A percentile compares a stretch with the other conserved stretches of the same genome.
Conservation (phyloP, 2,113 vertebrate genomes). For the Agapornis roseicollis region DNA sequence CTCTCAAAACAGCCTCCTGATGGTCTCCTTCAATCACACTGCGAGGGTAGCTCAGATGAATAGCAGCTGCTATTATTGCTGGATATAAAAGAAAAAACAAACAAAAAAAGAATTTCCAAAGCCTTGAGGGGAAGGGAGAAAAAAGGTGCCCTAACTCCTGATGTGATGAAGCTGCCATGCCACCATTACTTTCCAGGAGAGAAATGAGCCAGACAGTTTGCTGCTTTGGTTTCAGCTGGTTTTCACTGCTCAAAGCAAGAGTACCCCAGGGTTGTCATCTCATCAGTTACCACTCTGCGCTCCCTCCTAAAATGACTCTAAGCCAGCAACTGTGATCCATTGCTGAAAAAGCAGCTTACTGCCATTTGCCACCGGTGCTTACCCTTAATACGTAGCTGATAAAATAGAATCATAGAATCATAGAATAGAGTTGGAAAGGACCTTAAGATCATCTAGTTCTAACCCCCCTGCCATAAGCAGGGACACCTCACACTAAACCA, state of each 20-base stretch:
- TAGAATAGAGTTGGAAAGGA: too few relatives aligned
- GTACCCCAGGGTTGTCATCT: not conserved
- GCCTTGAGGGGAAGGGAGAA: not conserved
- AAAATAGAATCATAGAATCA: too few relatives aligned
- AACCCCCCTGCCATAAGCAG: too few relatives aligned
- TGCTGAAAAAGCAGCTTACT: not conserved
- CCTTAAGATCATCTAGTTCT: too few relatives aligned
- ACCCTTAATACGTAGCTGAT: not conserved
- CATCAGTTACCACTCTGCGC: not conserved
- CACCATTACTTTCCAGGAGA: not conserved
- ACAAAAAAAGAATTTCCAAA: not conserved
- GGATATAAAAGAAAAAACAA: not conserved
- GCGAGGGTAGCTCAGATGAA: not conserved
- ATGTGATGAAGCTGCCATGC: not conserved
- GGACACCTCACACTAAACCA: too few relatives aligned
- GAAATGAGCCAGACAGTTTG: not conserved
- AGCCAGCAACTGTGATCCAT: not conserved
- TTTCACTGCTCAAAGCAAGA: not conserved
- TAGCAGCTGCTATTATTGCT: not conserved
- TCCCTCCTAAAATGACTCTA: not conserved
- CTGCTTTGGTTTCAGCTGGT: not conserved
- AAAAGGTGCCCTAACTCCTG: not conserved
- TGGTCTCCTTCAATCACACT: not conserved
- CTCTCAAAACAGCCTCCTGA: not conserved
- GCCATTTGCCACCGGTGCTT: not conserved